Base-by-base conservation (phyloP, 2,113 vertebrate genomes). In the Willisornis vidua region DNA sequence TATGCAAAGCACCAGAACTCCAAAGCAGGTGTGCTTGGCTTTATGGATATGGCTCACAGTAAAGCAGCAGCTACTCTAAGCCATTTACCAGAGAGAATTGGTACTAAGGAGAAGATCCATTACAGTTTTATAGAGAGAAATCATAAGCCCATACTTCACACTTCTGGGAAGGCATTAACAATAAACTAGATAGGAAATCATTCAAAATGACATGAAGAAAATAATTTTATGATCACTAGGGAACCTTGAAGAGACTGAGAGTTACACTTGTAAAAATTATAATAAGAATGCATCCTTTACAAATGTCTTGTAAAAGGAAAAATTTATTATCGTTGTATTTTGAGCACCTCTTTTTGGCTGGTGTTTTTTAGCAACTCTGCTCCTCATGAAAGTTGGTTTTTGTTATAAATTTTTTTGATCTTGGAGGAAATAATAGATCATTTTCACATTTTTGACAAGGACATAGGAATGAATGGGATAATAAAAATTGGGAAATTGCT, bases 131-230 rank as follows among this genome's bases (percentile, higher is more conserved):
- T 77, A 86, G 85, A 77, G 35, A 89, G 46, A 83, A 94, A 93
- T 96, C 71, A 7, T 87, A 84, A 94, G 62, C 92, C 63, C 83
- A 73, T 93, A 90, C 82, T 95, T 93, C 77, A 89, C 73, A 75
- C 43, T 95, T 94, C 78, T 94, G 82, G 81, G 80, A 91, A 96
- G 84, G 71, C 52, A 94, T 92, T 77, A 92, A 87, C 81, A 72
- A 82, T 93, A 97, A 97, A 94, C 77, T 55, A 93, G 89, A 90
- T 77, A 51, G 90, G 67, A 92, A 92, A 96, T 96, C 54, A 87
- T 94, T 95, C 91, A 74, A 84, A 92, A 91, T 93, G 72, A 80
- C 92, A 87, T 37, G 55, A 94, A 83, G 49, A 96, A 63, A 76
- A 90, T 89, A 91, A 87, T 90, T 94, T 88, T 70, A 57, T 61